Percentiles rank a stretch among this genome's conserved stretches.
These are phyloP conservation scores for Rallus limicola DNA, from an alignment of 2,113 vertebrate species.

Conservation along the genomic window DNA sequence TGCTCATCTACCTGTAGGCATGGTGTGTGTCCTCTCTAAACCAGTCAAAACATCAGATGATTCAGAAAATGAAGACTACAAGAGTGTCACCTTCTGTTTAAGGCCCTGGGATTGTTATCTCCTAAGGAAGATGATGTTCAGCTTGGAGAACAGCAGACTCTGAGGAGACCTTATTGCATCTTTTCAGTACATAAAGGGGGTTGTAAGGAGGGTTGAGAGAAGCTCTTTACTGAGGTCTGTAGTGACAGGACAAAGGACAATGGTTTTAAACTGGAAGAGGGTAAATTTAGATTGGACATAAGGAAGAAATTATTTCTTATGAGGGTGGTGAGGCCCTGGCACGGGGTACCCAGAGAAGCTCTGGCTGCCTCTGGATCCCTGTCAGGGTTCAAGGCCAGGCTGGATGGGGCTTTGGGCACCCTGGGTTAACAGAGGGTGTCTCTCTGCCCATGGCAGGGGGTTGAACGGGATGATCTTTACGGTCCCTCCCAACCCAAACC, in stretches of 20 bases:
- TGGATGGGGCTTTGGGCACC: not conserved
- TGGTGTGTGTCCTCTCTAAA: not conserved
- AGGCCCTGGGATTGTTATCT: not conserved
- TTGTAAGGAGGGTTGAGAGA: not conserved
- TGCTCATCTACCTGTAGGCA: no score
- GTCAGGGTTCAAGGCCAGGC: not conserved
- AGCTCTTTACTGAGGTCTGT: not conserved
- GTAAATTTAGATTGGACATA: not conserved
- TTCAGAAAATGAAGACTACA: not conserved
- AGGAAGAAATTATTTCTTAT: not conserved
- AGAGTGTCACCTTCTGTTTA: not conserved
- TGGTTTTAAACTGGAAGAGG: not conserved
- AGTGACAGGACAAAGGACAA: not conserved
- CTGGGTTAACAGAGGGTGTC: not conserved
- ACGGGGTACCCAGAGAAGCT: not conserved
- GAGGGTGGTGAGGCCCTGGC: not conserved
- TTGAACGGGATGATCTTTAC: not conserved
- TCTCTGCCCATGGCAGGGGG: fast-evolving
- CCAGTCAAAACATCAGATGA: not conserved
- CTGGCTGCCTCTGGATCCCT: fast-evolving
- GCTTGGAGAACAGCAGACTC: not conserved
- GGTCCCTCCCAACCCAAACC: not conserved
- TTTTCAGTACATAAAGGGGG: not conserved
- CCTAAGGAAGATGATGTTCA: not conserved
- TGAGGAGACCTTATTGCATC: not conserved